Percentiles rank a stretch among this genome's conserved stretches.
Conservation (phyloP, 2,888 invertebrate species). For the Drosophila mulleri region DNA sequence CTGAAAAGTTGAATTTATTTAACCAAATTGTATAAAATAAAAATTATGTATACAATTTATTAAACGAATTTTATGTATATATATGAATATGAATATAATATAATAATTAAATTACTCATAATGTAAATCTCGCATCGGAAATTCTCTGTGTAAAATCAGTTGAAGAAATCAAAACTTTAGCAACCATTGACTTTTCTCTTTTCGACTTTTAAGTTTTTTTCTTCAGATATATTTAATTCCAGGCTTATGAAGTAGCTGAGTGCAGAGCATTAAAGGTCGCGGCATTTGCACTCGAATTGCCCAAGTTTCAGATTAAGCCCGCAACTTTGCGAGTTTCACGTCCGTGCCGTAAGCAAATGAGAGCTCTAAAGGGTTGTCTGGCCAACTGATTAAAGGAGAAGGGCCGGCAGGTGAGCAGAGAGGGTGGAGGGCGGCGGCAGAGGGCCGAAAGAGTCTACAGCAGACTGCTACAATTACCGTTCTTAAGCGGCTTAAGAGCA, state of each 20-base stretch:
- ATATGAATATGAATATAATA: too few species aligned
- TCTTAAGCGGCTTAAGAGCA: conserved; percentile 65
- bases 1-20: too few species aligned
- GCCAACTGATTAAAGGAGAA: conserved; percentile 15
- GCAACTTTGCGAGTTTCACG: conserved; percentile 7
- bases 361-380: conserved; percentile 47
- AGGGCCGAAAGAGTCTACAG: background rate
- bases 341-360: conserved; percentile 20
- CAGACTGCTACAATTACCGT: conserved; percentile 62
- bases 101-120: too few species aligned
- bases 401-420: background rate
- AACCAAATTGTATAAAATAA: too few species aligned
- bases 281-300: conserved; percentile 20
- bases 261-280: background rate
- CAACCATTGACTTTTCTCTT: background rate
- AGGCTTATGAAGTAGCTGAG: background rate
- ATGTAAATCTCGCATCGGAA: too few species aligned
- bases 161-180: background rate
- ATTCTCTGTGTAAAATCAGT: too few species aligned
- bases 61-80: too few species aligned
- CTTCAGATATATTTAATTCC: background rate
- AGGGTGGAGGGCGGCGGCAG: too few species aligned
- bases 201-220: background rate
- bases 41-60: too few species aligned
- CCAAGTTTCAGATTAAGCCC: conserved; percentile 2